Evolutionary conservation across 2,797 vertebrate species (phyloP), one percentile per base, ranked within the genome.

Genomic region (Hypotaenidia okinawae): DNA sequence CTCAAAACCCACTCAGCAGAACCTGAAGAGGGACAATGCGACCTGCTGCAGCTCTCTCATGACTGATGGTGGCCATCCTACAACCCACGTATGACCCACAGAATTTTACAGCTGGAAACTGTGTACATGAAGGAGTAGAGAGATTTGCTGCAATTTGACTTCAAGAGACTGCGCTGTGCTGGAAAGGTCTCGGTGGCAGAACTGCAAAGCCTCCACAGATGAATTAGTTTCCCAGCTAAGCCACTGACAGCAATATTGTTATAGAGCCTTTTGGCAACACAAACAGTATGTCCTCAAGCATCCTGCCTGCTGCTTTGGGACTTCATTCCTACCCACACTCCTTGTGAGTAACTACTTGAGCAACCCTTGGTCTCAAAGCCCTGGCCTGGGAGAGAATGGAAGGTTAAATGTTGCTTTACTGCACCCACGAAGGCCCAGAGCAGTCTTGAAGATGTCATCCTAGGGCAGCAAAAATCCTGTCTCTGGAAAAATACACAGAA

Each of bases 381-480:
- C 51, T 70, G 55, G 39, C 51, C 62, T 74, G 24, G 41, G 61
- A 51, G 21, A 67, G 17, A 33, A 76, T 5, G 13, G 32, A 72
- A 87, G 7, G 51, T 52, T 74, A 89, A 92, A 79, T 84, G 67
- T 82, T 92, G 28, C 61, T 54, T 80, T 80, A 67, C 68, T 87
- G 33, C 21, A 85, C 49, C 16, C 75, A 49, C 28, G 13, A 62
- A 63, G 67, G 61, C 21, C 43, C 63, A 77, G 39, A 83, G 43
- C 30, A 85, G 70, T 28, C 37, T 21, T 15, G 75, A 85, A 89
- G 30, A 75, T 5, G 37, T 77, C 1, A 2, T 58, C 45, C n/a
- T 4, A 4, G 15, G 51, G 58, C 33, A 85, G 55, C 30, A 93
- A 76, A 94, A 89, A 66, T 13, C 54, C 47, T 5, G 1, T 47